phyloP scores from a whole-genome alignment of 2,113 vertebrate genomes.

The Prunella fulvescens region DNA sequence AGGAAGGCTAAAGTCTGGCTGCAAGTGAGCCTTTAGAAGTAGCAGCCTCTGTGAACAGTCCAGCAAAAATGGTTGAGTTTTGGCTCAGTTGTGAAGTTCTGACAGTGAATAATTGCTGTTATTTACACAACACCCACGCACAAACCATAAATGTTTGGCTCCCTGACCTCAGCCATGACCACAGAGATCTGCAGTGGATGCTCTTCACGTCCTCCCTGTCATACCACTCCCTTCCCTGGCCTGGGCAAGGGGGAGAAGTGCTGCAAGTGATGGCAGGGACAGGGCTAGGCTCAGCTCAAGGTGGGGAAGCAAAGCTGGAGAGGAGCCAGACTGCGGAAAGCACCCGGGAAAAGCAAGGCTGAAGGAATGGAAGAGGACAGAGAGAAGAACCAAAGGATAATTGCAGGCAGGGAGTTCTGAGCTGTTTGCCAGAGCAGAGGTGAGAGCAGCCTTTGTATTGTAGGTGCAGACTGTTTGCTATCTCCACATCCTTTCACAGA shows the following conservation, averaged over 20 bases:
- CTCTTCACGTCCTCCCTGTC: not conserved
- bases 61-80: slow-evolving; percentile 5
- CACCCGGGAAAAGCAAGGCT: not conserved
- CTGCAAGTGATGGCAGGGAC: not conserved
- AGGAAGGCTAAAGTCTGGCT: not conserved
- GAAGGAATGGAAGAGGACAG: not conserved
- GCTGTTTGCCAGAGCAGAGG: not conserved
- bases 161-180: slow-evolving; percentile 34
- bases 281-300: not conserved
- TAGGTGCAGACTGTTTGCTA: not conserved
- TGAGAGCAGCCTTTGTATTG: not conserved
- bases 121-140: not conserved
- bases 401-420: not conserved
- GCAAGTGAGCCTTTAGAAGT: not conserved
- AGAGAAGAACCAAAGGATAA: not conserved
- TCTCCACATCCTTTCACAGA: not conserved
- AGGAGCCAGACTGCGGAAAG: not conserved
- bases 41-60: not conserved
- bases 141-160: slow-evolving; percentile 11
- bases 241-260: not conserved
- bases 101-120: slow-evolving; percentile 46
- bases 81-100: slow-evolving; percentile 5
- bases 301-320: not conserved
- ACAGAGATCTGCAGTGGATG: not conserved
- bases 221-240: not conserved